Conservation (phyloP, 2,888 invertebrate genomes). For the Hartigia nigra region DNA sequence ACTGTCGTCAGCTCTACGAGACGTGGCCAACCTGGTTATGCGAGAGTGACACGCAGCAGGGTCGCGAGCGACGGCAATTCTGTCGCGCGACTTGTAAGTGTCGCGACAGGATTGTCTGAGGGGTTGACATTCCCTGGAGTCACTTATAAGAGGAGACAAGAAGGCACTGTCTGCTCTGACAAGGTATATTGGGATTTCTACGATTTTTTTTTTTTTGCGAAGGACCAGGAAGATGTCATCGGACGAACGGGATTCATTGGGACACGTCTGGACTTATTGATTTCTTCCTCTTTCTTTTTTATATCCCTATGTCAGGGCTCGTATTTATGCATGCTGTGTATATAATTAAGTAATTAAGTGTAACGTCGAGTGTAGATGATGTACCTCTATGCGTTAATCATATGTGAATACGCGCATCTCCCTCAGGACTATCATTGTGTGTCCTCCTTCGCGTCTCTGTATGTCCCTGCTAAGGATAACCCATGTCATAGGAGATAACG, state of each 20-base stretch:
- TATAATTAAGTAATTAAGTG: neutral
- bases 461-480: neutral
- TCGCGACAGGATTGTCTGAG: conserved; percentile 67
- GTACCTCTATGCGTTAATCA: neutral
- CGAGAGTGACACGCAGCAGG: conserved; percentile 68
- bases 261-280: neutral
- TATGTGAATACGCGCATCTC: neutral
- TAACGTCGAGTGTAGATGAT: neutral
- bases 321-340: conserved; percentile 7
- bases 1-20: conserved; percentile 75
- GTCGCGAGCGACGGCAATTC: conserved; percentile 68
- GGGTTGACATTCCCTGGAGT: conserved; percentile 25
- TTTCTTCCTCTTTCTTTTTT: neutral
- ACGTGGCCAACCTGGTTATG: conserved; percentile 74
- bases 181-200: neutral
- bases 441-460: neutral
- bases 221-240: neutral
- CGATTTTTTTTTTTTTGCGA: neutral
- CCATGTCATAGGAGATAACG: neutral
- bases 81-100: conserved; percentile 84
- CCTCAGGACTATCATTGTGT: neutral
- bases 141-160: conserved; percentile 10
- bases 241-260: neutral
- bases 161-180: neutral
- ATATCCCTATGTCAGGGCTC: neutral